These are phyloP conservation scores for Notarius quadriscutis DNA, from an alignment of 2,113 vertebrate genomes.

Conservation along the genomic window DNA sequence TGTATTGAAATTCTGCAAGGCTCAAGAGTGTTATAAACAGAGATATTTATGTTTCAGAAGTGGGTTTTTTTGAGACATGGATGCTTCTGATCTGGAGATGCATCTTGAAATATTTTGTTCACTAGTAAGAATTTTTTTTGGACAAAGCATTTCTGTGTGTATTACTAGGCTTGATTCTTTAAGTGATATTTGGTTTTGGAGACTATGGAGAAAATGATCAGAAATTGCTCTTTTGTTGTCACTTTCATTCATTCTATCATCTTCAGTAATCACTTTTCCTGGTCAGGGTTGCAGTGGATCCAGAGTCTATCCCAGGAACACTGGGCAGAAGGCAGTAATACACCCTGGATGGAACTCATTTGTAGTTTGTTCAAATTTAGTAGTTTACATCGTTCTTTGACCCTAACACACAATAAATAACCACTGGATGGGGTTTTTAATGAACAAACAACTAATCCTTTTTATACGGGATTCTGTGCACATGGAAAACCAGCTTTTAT, in stretches of 20 bases:
- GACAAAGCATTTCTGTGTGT: neutral
- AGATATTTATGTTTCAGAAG: neutral
- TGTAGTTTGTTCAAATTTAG: neutral
- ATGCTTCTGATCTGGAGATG: neutral
- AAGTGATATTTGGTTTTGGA: neutral
- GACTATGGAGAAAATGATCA: neutral
- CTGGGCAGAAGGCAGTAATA: neutral
- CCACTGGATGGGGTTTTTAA: no score
- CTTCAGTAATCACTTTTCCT: neutral
- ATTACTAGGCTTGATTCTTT: neutral
- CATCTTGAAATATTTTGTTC: neutral
- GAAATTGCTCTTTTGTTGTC: neutral
- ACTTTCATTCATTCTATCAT: neutral
- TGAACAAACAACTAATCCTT: neutral
- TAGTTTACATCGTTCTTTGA: neutral
- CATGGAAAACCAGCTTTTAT: neutral
- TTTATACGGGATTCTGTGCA: neutral
- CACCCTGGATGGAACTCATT: neutral
- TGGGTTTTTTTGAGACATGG: neutral
- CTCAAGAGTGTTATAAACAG: neutral
- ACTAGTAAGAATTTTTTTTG: neutral
- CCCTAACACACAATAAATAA: neutral
- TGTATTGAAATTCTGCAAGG: neutral
- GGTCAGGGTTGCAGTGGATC: neutral
- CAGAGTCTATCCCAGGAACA: neutral